Evolutionary conservation across 2,797 vertebrate species (phyloP).

Genomic region (Sebastolobus altivelis): DNA sequence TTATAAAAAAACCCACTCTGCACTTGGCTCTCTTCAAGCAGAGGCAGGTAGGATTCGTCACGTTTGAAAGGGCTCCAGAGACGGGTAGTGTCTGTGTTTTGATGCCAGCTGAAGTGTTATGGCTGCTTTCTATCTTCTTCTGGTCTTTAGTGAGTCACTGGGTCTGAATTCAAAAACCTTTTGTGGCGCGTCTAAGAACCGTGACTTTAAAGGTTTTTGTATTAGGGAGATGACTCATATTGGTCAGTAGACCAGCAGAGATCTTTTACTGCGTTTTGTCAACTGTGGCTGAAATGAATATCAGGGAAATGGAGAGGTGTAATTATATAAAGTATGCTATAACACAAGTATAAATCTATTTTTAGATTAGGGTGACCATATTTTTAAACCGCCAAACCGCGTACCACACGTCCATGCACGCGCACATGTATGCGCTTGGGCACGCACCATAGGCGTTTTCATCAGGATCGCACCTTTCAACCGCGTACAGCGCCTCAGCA

Average conservation of each 20-base stretch:
- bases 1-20: not conserved
- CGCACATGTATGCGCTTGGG: not conserved
- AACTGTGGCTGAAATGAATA: conserved; percentile 8
- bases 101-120: conserved; percentile 40
- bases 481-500: not conserved
- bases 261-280: conserved; percentile 5
- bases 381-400: not conserved
- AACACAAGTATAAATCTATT: not conserved
- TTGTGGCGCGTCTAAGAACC: conserved; percentile 2
- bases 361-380: not conserved
- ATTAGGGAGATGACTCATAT: conserved; percentile 33
- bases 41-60: conserved; percentile 14
- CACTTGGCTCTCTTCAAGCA: conserved; percentile 5
- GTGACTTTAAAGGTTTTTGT: conserved; percentile 43
- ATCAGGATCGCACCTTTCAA: not conserved
- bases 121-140: conserved; percentile 44
- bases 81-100: conserved; percentile 22
- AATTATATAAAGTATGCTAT: not conserved
- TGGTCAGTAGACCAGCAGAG: not conserved
- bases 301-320: not conserved
- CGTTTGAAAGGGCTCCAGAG: conserved; percentile 12
- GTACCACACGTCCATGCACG: too few relatives aligned
- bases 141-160: conserved; percentile 43
- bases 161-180: conserved; percentile 37
- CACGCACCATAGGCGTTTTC: not conserved